Evolutionary conservation across 2,797 vertebrate species (phyloP), one percentile per base, ranked within the genome.

Genomic region (Astyanax mexicanus): DNA sequence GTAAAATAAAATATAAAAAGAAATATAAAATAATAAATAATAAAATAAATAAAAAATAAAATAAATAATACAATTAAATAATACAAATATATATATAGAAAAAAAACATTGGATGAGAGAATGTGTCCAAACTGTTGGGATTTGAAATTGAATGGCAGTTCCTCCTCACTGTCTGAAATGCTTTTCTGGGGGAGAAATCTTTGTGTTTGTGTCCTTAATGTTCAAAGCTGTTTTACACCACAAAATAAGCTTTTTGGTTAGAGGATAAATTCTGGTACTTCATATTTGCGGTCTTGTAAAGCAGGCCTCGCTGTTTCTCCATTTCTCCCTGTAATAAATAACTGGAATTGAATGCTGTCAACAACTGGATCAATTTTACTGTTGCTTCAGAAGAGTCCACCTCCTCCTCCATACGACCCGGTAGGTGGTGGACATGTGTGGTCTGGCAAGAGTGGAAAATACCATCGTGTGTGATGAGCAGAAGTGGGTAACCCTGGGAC

Each of bases 341-440:
- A n/a, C 32, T 29, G 58, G n/a, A 61, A 21, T 6, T 40, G 58
- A 65, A 25, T 8, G 6, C 17, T 23, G 62, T 49, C 27, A 32
- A 7, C 12, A 6, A 11, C 45, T 21, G 38, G 8, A n/a, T 2
- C 32, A 29, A 15, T 44, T 25, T 62, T 3, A 0, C 38, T 32
- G 17, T 21, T 17, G 4, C 58, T 17, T 11, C 29, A 2, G 6
- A 49, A 37, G 17, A 6, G 6, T 2, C 10, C 55, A n/a, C 44
- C 23, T 40, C 32, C 23, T 40, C 32, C 60, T 13, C 5, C 15
- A 67, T 80, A 55, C 79, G n/a, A 54, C 37, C 69, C 79, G 47
- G 47, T 45, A 57, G 79, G 47, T 54, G 79, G 69, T 47, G 38
- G 47, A 52, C 40, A 54, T 29, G 11, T 23, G 25, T 11, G 4